Evolutionary conservation across 2,888 invertebrate species (phyloP).

Genomic region (Parascotia fuliginaria): DNA sequence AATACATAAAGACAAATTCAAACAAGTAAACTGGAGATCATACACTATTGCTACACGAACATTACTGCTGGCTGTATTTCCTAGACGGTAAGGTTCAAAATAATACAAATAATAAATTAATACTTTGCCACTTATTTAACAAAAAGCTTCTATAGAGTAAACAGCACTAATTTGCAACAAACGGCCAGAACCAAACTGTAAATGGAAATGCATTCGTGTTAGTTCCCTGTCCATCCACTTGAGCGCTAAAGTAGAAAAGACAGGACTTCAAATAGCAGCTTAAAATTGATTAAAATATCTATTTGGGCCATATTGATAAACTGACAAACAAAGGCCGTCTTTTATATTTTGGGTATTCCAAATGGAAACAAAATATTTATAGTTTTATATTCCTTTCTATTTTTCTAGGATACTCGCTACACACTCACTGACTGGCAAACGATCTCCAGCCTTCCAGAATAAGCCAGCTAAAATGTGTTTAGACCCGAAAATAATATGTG

Average conservation of each 20-base stretch:
- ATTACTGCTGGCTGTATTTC: slow-evolving; percentile 76
- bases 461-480: slow-evolving; percentile 80
- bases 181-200: no score
- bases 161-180: no score
- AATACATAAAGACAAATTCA: slow-evolving; percentile 68
- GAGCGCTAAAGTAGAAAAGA: not conserved
- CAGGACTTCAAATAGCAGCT: not conserved
- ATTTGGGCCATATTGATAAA: no score
- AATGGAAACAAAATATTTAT: no score
- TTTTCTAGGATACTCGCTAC: slow-evolving; percentile 82
- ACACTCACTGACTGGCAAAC: slow-evolving; percentile 86
- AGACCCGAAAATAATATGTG: slow-evolving; percentile 82
- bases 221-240: not conserved
- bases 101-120: not conserved
- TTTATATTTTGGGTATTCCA: no score
- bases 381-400: no score
- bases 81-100: slow-evolving; percentile 60
- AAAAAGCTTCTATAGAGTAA: no score
- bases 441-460: slow-evolving; percentile 82
- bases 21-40: slow-evolving; percentile 77
- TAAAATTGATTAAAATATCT: no score
- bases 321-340: no score
- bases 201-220: no score
- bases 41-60: slow-evolving; percentile 79
- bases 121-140: not conserved